Evolutionary conservation across 2,888 invertebrate genomes (phyloP).

Genomic region (Rhingia campestris): DNA sequence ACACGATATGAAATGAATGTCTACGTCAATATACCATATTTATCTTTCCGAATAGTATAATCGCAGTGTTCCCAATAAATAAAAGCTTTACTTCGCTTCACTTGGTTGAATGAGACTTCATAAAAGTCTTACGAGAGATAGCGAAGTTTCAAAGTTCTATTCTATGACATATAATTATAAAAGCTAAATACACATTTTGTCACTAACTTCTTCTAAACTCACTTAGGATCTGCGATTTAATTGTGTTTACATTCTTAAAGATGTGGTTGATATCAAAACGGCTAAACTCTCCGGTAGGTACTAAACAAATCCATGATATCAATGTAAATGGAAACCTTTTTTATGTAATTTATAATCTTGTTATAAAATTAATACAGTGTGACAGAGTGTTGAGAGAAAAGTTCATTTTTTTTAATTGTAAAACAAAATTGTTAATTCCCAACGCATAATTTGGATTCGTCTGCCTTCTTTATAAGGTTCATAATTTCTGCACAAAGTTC

Average conservation of each 20-base stretch:
- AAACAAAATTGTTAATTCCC: constrained; percentile 40
- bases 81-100: constrained; percentile 24
- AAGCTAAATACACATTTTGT: constrained; percentile 19
- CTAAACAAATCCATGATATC: neutral
- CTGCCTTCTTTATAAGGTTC: constrained; percentile 83
- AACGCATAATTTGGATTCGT: constrained; percentile 80
- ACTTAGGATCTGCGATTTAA: neutral
- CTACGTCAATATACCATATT: neutral
- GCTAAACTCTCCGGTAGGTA: constrained; percentile 40
- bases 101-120: constrained; percentile 31
- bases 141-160: constrained; percentile 31
- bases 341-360: constrained; percentile 6
- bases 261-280: constrained; percentile 46
- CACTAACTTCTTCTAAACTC: neutral
- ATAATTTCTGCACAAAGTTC: constrained; percentile 83
- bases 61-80: constrained; percentile 2
- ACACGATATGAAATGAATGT: constrained; percentile 2
- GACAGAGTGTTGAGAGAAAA: neutral
- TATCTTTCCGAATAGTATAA: constrained; percentile 19
- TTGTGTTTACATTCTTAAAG: constrained; percentile 1
- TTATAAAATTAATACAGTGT: neutral
- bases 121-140: constrained; percentile 41
- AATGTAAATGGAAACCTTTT: constrained; percentile 1
- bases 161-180: constrained; percentile 31
- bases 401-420: neutral